Base-by-base conservation (phyloP, 2,797 vertebrate genomes). In the Cetoscarus ocellatus region DNA sequence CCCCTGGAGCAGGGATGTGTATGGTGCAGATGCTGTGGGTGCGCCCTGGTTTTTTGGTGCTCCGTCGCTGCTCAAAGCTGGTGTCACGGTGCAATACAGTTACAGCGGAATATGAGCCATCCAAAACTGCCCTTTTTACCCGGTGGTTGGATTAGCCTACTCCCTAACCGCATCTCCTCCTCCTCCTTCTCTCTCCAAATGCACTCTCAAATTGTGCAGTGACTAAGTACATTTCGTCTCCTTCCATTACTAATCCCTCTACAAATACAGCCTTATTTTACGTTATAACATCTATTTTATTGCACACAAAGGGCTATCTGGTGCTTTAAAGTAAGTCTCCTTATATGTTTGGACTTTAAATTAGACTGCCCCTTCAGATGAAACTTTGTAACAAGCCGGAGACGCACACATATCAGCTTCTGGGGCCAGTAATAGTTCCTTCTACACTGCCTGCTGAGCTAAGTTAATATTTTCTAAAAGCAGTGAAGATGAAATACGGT, bases 121-220 rank as follows among this genome's bases (percentile, higher is more conserved):
- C 84, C 85, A 92, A 88, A 94, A 90, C 87, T 91, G 90, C 83
- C 88, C 87, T 88, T 90, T 92, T 91, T 88, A 88, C 87, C 90
- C 89, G 77, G 70, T 86, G 91, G 86, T 91, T 91, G 92, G 87
- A 94, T 94, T 92, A 87, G 88, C 86, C 90, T 83, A 93, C 91
- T 92, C 93, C 90, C 91, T 91, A 92, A 94, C 93, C 93, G 86
- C 93, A 93, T 94, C 94, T 92, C 91, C 94, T 94, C 94, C 93
- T 94, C 91, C 94, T 94, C 94, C 93, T 94, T 91, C 88, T 91
- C 66, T 91, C 85, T 86, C 82, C 84, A 86, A 85, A 80, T 75
- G 77, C 65, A 70, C 87, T 87, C 84, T 67, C 67, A 57, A 82
- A 75, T 87, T 83, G 71, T 80, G 77, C 74, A 80, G 67, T 84